Base-by-base conservation (phyloP, 2,113 vertebrate species). In the Tenebrosternarchus preto region DNA sequence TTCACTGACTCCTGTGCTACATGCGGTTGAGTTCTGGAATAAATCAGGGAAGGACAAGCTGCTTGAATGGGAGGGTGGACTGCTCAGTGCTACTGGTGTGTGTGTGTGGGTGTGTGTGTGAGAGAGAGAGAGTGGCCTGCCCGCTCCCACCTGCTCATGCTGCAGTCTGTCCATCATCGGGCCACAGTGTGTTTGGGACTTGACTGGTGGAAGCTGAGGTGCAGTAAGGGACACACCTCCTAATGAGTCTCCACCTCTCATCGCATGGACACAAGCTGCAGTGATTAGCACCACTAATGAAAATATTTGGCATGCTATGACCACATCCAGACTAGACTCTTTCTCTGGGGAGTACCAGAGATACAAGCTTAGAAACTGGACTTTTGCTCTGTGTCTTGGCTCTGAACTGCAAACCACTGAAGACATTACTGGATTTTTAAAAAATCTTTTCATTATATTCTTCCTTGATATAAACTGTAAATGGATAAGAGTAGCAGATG, bases 201-300 rank as follows among this genome's bases (percentile, higher is more conserved):
- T 36, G 53, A 69, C 73, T 67, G 60, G 68, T 78, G 78, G 60
- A 81, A 74, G 27, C 57, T 56, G 77, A 81, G 56, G 61, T 77
- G 69, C 19, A 74, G 46, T 39, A 59, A 27, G 60, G 31, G 56
- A 33, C 20, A 72, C 57, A 55, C 36, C 80, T 77, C 31, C 73
- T 86, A 83, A 84, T 87, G 76, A 86, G 84, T 81, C 84, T 73
- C 53, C 83, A 77, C 84, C 84, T 73, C 80, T 88, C 57, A 53
- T 79, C 80, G 80, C 70, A 81, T 74, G 78, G 82, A 50, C 66
- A 73, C 69, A 33, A 67, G 83, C 63, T 75, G 57, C 80, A n/a
- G 46, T 75, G 80, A 84, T 88, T 84, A 86, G 56, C 76, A 80
- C 68, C 66, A 63, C 61, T 74, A 87, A 84, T 85, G 84, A 85